Conservation (phyloP, 2,113 vertebrate species). For the Lynx canadensis region DNA sequence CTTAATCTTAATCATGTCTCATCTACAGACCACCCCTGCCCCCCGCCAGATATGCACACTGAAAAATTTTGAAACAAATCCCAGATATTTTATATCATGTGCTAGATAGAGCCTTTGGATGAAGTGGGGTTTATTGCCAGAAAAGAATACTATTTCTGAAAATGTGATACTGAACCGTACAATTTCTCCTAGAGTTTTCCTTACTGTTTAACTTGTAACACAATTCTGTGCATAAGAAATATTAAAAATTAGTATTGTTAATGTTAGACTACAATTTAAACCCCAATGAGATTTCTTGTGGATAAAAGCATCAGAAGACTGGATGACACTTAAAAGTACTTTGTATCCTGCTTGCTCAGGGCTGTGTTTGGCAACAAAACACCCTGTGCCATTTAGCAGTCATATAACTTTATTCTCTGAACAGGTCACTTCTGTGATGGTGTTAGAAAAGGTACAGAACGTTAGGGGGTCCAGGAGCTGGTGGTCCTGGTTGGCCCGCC, state of each 20-base stretch:
- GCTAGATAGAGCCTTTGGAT: background rate
- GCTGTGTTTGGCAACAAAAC: background rate
- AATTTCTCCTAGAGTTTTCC: background rate
- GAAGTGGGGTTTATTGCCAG: background rate
- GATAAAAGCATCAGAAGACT: background rate
- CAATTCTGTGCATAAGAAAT: background rate
- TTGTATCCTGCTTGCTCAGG: background rate
- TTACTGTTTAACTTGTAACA: constrained; percentile 28
- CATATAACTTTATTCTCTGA: background rate
- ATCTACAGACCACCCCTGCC: background rate
- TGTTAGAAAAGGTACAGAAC: background rate
- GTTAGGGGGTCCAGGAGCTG: background rate
- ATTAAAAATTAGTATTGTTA: background rate
- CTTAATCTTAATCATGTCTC: background rate
- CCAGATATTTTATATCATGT: constrained; percentile 35
- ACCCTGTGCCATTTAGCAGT: background rate
- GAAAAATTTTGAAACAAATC: constrained; percentile 20
- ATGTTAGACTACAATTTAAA: constrained; percentile 7
- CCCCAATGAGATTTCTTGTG: background rate
- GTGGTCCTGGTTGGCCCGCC: background rate
- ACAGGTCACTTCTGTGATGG: background rate
- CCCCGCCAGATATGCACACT: background rate
- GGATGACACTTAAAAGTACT: background rate
- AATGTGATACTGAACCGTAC: background rate
- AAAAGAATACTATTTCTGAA: constrained; percentile 10